phyloP scores from a whole-genome alignment of 1,140 invertebrate genomes.

The Panagrolaimus sp. region DNA sequence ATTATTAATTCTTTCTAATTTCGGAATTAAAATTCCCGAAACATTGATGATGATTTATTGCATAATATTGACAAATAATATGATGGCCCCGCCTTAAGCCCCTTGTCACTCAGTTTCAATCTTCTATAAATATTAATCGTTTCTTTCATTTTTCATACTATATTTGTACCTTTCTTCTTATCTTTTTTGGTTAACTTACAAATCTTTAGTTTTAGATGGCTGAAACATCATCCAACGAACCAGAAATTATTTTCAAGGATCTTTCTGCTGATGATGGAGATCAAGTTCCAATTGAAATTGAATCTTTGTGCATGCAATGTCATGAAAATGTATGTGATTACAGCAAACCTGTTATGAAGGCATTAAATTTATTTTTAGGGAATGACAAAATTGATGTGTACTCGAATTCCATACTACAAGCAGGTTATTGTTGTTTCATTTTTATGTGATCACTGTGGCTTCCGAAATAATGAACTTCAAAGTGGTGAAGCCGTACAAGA shows the following conservation, averaged over 20 bases:
- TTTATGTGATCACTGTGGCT: constrained; percentile 79
- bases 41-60: too few species aligned
- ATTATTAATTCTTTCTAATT: too few species aligned
- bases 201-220: too few species aligned
- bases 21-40: too few species aligned
- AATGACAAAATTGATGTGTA: constrained; percentile 77
- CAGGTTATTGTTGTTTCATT: constrained; percentile 96
- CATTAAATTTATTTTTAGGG: constrained; percentile 68
- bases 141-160: too few species aligned
- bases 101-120: too few species aligned
- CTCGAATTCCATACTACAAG: constrained; percentile 90
- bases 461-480: constrained; percentile 85
- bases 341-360: not conserved
- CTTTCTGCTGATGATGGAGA: constrained; percentile 23
- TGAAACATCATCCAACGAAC: not conserved
- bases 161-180: too few species aligned
- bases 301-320: constrained; percentile 86
- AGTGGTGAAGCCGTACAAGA: constrained; percentile 73
- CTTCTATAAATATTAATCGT: too few species aligned
- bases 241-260: constrained; percentile 23
- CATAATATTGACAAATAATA: too few species aligned
- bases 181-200: too few species aligned
- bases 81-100: too few species aligned
- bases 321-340: constrained; percentile 72
- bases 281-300: constrained; percentile 72